Evolutionary conservation across 2,113 vertebrate genomes (phyloP), one percentile per base, ranked within the genome.

Genomic region (Scolopax mira): DNA sequence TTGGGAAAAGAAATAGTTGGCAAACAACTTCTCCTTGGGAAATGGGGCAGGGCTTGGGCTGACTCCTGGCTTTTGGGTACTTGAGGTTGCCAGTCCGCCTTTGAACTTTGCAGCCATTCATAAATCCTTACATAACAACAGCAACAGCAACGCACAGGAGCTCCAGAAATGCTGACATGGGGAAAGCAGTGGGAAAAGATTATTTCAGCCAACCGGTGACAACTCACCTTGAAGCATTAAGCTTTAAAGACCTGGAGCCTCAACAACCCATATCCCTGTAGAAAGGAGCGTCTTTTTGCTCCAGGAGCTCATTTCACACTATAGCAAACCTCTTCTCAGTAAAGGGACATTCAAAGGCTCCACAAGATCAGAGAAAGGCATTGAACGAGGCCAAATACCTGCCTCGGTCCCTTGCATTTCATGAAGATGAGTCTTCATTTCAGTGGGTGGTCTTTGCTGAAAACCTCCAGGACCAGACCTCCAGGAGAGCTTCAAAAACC

Each of bases 91-190:
- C 91, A 84, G 3, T 74, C 73, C 13, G 91, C 85, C 94, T 96
- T 95, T 97, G 92, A 97, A 95, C 93, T 94, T 67, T 13, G 33
- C 69, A 94, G 65, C 72, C 92, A 80, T 92, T 90, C 93, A 78
- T 74, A 91, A 95, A 64, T 78, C 28, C 42, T 96, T 93, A 85
- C 67, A 58, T 93, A 85, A 91, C 51, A 91, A 16, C 55, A 62
- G 67, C 85, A 90, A 75, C 88, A 65, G 1, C 92, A 84, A 48
- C 0, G 0, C 65, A 52, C 65, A 28, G 19, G 65, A 74, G 77
- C 65, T 84, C 57, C 44, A 57, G 92, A 96, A 94, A 69, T 72
- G 95, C 95, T 97, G 96, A 96, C 93, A 79, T 15, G 69, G 87
- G 28, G 42, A 96, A 96, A 96, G 31, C 6, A 33, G 57, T 94